Evolutionary conservation across 2,797 vertebrate genomes (phyloP).

Genomic region (Xerus rutilus): DNA sequence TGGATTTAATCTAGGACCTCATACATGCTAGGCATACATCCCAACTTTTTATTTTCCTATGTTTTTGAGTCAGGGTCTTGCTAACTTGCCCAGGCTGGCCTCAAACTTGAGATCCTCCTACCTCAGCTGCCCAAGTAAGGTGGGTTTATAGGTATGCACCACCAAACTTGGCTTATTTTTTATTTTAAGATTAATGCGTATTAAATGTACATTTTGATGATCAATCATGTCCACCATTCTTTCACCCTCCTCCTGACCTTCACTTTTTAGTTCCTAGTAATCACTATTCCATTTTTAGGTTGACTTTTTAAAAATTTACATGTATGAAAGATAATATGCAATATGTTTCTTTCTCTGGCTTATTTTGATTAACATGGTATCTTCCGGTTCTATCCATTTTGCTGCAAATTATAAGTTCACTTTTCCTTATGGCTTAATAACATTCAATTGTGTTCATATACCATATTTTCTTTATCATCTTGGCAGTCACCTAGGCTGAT

Average conservation of each 20-base stretch:
- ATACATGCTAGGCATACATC: no score
- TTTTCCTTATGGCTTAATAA: background rate
- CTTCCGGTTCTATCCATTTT: background rate
- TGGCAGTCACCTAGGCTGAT: background rate
- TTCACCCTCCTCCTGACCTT: background rate
- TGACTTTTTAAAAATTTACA: background rate
- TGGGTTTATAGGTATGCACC: background rate
- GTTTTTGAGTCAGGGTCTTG: background rate
- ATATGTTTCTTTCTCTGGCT: background rate
- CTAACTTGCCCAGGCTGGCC: background rate
- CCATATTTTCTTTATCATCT: background rate
- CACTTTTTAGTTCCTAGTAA: background rate
- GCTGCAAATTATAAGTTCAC: background rate
- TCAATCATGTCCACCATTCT: background rate
- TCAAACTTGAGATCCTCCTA: background rate
- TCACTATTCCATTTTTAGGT: background rate
- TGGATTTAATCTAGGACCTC: background rate
- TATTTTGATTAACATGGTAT: background rate
- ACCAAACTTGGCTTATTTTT: background rate
- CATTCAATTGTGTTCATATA: background rate
- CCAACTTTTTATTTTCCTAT: no score
- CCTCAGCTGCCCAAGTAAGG: background rate
- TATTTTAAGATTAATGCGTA: background rate
- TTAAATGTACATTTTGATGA: no score
- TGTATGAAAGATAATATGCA: background rate